These are phyloP conservation scores for Pipistrellus pygmaeus DNA, from an alignment of 2,797 vertebrate genomes.

Conservation along the genomic window DNA sequence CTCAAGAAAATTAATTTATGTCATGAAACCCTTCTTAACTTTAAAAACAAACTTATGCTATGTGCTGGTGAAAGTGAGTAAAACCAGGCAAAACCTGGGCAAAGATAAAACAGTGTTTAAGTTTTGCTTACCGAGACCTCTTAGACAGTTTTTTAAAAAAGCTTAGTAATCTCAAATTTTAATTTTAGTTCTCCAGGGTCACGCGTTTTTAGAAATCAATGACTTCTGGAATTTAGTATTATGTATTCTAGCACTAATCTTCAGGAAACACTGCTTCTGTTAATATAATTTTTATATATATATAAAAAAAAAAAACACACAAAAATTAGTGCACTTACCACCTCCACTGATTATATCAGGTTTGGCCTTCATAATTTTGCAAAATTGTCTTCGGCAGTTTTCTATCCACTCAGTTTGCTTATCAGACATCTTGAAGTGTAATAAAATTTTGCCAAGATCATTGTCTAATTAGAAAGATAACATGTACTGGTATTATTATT, in stretches of 20 bases:
- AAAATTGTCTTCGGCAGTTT: slow-evolving; percentile 90
- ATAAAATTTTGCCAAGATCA: slow-evolving; percentile 90
- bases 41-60: neutral
- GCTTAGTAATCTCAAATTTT: neutral
- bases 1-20: neutral
- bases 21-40: slow-evolving; percentile 9
- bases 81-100: neutral
- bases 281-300: neutral
- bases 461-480: slow-evolving; percentile 87
- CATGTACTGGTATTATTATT: neutral
- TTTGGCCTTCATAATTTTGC: slow-evolving; percentile 89
- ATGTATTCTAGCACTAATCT: neutral
- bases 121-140: neutral
- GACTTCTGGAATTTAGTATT: neutral
- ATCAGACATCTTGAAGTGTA: slow-evolving; percentile 85
- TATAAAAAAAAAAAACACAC: neutral
- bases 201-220: neutral
- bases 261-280: neutral
- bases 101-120: neutral
- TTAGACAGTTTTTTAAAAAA: neutral
- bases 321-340: slow-evolving; percentile 87
- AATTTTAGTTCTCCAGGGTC: neutral
- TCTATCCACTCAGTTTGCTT: slow-evolving; percentile 90
- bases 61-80: neutral
- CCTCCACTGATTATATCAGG: slow-evolving; percentile 87